Conservation (phyloP, 2,797 vertebrate species). For the Anabacerthia variegaticeps region DNA sequence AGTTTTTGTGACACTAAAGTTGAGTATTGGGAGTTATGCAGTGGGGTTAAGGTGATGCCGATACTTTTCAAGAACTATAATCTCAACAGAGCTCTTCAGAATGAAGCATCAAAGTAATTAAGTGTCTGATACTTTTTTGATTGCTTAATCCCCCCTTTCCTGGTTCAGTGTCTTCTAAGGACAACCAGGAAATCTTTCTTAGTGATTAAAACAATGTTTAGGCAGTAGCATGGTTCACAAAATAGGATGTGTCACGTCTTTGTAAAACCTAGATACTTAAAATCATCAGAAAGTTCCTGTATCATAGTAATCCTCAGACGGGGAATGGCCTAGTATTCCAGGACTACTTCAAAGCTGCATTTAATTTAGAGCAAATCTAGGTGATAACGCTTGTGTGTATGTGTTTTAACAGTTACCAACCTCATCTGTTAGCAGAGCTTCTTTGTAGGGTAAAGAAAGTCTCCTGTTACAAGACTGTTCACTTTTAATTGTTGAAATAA, state of each 20-base stretch:
- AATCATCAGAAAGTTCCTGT: not conserved
- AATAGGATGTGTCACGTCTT: not conserved
- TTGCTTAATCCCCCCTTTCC: conserved; percentile 27
- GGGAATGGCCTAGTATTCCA: not conserved
- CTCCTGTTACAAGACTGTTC: not conserved
- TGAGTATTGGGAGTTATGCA: not conserved
- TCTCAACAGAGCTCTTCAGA: not conserved
- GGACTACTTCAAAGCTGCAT: not conserved
- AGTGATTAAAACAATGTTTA: not conserved
- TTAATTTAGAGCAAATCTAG: not conserved
- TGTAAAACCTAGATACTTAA: not conserved
- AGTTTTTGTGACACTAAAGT: not conserved
- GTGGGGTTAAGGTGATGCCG: not conserved
- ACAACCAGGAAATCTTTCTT: conserved; percentile 1
- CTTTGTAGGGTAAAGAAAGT: not conserved
- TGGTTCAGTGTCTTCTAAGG: conserved; percentile 2
- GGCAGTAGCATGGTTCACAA: not conserved
- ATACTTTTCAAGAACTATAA: not conserved
- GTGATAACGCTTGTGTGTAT: not conserved
- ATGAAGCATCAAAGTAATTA: conserved; percentile 8
- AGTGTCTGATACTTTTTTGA: conserved; percentile 21
- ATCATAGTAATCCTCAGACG: not conserved
- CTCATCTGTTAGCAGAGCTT: not conserved
- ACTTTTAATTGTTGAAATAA: not conserved
- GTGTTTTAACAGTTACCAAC: not conserved